Base-by-base conservation (phyloP, 1,140 invertebrate species). In the Drusus annulatus region DNA sequence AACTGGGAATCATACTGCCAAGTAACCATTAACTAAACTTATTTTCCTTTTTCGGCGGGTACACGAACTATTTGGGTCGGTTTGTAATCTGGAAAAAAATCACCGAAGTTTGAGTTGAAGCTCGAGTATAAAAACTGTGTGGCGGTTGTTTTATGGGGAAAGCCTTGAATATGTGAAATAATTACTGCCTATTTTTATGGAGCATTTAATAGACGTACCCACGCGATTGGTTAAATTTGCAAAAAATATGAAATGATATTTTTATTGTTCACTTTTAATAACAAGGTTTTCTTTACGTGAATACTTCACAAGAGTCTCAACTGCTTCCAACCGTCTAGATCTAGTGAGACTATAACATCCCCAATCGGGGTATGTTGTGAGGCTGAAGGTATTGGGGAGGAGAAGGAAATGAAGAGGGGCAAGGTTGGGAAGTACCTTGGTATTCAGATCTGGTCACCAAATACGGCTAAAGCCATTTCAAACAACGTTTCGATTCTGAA, bases 11-110 rank as follows among this genome's bases (percentile, higher is more conserved):
- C 65, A 69, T 69, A 69, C 65, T 50, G 31, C 31, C 65, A 17
- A 69, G 65, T 69, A 69, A 69, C 31, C 65, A 69, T 69, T 69
- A 69, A 69, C 36, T 69, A 69, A 69, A 69, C 65, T 69, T 69
- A 69, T 50, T 45, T 69, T 69, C 65, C 36, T 51, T 69, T 69
- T 63, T 50, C 62, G 17, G n/a, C n/a, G n/a, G n/a, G 65, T 69
- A 69, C 65, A 69, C 65, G 65, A 69, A 69, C 65, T 50, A 69
- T 69, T 69, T 69, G 65, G 65, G 65, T 69, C 65, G 65, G 31
- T 45, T 45, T 45, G 28, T 69, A 69, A 68, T 69, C 65, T 45
- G 1, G 8, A 69, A 69, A 69, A 68, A 63, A 65, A 65, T 50
- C 65, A n/a, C 4, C 36, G 31, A 69, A 68, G n/a, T 69, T 19